phyloP scores from a whole-genome alignment of 64 coral and sea anemone species.

The Montipora capricornis region DNA sequence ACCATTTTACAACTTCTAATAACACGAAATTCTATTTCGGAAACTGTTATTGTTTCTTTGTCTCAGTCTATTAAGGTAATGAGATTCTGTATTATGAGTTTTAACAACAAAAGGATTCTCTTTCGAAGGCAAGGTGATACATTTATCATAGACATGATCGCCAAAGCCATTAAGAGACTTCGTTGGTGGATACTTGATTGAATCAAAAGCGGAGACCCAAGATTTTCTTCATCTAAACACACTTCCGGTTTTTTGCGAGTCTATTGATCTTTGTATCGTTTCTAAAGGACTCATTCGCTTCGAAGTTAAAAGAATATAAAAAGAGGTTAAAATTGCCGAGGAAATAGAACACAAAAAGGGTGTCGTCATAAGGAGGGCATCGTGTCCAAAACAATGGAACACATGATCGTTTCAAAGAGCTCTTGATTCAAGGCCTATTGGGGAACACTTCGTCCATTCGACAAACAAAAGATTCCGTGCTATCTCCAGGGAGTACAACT shows the following conservation, averaged over 20 bases:
- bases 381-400: slow-evolving; percentile 27
- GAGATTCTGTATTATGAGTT: not conserved
- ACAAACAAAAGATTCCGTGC: slow-evolving; percentile 12
- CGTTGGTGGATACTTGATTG: too few relatives aligned
- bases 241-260: not conserved
- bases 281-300: not conserved
- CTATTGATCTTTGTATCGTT: slow-evolving; percentile 10
- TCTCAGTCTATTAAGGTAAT: not conserved
- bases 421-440: slow-evolving; percentile 12
- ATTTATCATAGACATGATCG: not conserved
- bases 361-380: too few relatives aligned
- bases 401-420: slow-evolving; percentile 51
- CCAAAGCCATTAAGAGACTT: not conserved
- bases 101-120: not conserved
- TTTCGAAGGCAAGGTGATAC: not conserved
- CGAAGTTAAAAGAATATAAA: not conserved
- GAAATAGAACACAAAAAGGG: slow-evolving; percentile 9
- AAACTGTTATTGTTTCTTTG: not conserved
- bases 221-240: too few relatives aligned
- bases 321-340: not conserved
- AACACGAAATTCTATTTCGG: not conserved
- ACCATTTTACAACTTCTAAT: not conserved
- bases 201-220: too few relatives aligned
- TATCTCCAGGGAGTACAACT: slow-evolving; percentile 56
- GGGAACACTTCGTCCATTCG: not conserved